Base-by-base conservation (phyloP, 2,888 invertebrate species). In the Conops quadrifasciatus region DNA sequence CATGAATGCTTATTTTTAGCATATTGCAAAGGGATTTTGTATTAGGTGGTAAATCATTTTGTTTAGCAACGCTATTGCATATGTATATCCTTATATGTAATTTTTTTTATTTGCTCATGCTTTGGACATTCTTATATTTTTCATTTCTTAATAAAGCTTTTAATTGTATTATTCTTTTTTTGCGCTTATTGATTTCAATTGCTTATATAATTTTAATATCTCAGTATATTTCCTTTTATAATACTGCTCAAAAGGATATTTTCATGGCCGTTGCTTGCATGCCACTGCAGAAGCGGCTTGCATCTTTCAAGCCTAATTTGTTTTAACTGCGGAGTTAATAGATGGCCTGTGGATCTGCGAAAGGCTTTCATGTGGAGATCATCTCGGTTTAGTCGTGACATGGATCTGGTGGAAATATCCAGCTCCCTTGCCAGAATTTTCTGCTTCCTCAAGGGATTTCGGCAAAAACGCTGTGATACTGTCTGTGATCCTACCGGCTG, bases 211-310 rank as follows among this genome's bases (percentile, higher is more conserved):
- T 49, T 49, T 13, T 49, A 49, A 49, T 49, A 49, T 49, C 49
- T 49, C 49, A n/a, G 49, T 49, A 49, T 49, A 49, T 49, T 49
- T 49, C 49, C 5, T 49, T 49, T n/a, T 49, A 49, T 49, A 49
- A 49, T 49, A 49, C 49, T 2, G 49, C 49, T 49, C 49, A 49
- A n/a, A n/a, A n/a, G n/a, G n/a, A n/a, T n/a, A n/a, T n/a, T n/a
- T n/a, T n/a, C n/a, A n/a, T n/a, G n/a, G n/a, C n/a, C n/a, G n/a
- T n/a, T n/a, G n/a, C n/a, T n/a, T n/a, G n/a, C n/a, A n/a, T n/a
- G n/a, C n/a, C n/a, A n/a, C n/a, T n/a, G n/a, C n/a, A n/a, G n/a
- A n/a, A n/a, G n/a, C n/a, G n/a, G n/a, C n/a, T n/a, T n/a, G n/a
- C n/a, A n/a, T n/a, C n/a, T n/a, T n/a, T n/a, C n/a, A n/a, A n/a